Evolutionary conservation across 2,888 invertebrate species (phyloP), one percentile per base, ranked within the genome.

Genomic region (Euplagia quadripunctaria): DNA sequence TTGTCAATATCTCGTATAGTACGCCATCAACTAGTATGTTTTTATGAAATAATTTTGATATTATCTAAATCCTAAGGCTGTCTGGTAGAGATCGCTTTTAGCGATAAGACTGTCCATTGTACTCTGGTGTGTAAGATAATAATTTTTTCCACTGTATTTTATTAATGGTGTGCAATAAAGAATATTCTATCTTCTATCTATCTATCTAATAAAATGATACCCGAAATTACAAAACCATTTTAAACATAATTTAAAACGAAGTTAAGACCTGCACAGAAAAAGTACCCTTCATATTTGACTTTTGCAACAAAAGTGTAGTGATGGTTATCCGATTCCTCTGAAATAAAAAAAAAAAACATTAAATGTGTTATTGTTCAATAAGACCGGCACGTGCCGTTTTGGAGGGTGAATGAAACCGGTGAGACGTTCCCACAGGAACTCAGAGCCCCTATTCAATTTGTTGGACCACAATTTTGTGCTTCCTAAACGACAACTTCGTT

Each of bases 401-500:
- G 67, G 79, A 78, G 81, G 81, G 79, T 71, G 71, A 71, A 49
- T 61, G 43, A 68, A 72, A 75, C 66, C 74, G 71, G 77, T 66
- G 74, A 69, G 73, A 71, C 73, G 77, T 86, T 87, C 87, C 87
- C 87, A 87, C 80, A 83, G 83, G 84, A 86, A 81, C 75, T 72
- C 63, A 69, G n/a, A 43, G 64, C 71, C 82, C 85, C 84, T 78
- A 68, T 69, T 49, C 49, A 58, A 76, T 80, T 71, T 72, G 68
- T 69, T 64, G 71, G 52, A 70, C 75, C 17, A 51, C 43, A 49
- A 51, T 14, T 63, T 16, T 70, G 17, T 43, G 43, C 16, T 41
- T 41, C 16, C 17, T 41, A 74, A 72, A 72, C 46, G 20, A 58
- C 58, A 58, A 20, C 20, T 58, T 61, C 4, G 14, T 14, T 61